Evolutionary conservation across 2,113 vertebrate species (phyloP).

Genomic region (Camelus bactrianus): DNA sequence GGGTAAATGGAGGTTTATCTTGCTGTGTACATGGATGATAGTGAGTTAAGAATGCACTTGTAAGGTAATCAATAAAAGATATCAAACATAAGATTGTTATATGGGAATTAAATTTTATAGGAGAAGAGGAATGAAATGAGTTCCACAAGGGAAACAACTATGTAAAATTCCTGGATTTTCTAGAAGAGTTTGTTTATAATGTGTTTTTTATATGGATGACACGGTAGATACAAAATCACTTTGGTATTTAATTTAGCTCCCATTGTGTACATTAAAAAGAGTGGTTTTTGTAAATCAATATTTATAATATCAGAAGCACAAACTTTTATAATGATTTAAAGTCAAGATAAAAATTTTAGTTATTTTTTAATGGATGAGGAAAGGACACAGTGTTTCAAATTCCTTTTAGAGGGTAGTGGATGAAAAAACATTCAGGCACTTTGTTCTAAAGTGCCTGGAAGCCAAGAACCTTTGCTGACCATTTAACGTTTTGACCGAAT

Average conservation of each 20-base stretch:
- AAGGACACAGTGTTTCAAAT: not conserved
- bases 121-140: not conserved
- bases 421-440: not conserved
- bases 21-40: too few species aligned
- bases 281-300: not conserved
- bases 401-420: not conserved
- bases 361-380: not conserved
- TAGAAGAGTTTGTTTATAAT: not conserved
- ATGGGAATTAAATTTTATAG: not conserved
- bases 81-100: not conserved
- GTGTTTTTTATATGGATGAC: not conserved
- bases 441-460: not conserved
- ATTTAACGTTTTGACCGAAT: not conserved
- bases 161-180: not conserved
- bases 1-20: too few species aligned
- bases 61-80: not conserved
- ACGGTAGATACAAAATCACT: not conserved
- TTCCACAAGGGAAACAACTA: not conserved
- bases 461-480: not conserved
- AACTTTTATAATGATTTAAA: slow-evolving; percentile 50
- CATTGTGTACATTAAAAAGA: not conserved
- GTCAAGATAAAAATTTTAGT: not conserved
- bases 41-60: too few species aligned
- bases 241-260: slow-evolving; percentile 50
- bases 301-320: slow-evolving; percentile 13